phyloP scores from a whole-genome alignment of 2,888 invertebrate species.

The Drosophila paramelanica region DNA sequence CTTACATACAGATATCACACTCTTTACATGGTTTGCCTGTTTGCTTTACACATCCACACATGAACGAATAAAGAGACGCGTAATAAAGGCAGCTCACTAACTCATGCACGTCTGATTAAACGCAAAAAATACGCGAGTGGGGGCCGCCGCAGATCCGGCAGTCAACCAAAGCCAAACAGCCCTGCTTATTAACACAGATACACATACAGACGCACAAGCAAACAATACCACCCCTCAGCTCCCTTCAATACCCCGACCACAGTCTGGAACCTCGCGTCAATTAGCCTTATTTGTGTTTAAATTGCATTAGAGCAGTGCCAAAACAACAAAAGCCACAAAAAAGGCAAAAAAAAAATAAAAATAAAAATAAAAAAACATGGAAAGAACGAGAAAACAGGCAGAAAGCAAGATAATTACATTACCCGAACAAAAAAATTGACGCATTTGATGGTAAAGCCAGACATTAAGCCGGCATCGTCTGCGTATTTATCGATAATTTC shows the following conservation, averaged over 20 bases:
- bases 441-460: constrained; percentile 53
- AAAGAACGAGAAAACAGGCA: background rate
- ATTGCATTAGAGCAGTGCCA: constrained; percentile 61
- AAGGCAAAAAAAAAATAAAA: constrained; percentile 16
- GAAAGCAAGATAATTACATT: constrained; percentile 29
- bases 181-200: constrained; percentile 69
- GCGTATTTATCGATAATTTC: constrained; percentile 66
- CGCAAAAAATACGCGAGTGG: constrained; percentile 55
- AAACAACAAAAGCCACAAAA: constrained; percentile 39
- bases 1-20: too few relatives aligned
- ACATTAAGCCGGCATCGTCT: constrained; percentile 58
- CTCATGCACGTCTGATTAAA: constrained; percentile 72
- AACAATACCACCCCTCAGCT: constrained; percentile 8
- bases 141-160: constrained; percentile 49
- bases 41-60: constrained; percentile 9
- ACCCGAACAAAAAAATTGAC: constrained; percentile 38
- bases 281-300: constrained; percentile 76
- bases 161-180: constrained; percentile 71
- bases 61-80: constrained; percentile 38
- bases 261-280: constrained; percentile 51
- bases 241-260: background rate
- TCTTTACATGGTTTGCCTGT: too few relatives aligned
- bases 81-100: constrained; percentile 58
- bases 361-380: background rate
- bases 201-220: constrained; percentile 26